phyloP scores from a whole-genome alignment of 2,888 invertebrate species.

The Lycocerus yunnanus region DNA sequence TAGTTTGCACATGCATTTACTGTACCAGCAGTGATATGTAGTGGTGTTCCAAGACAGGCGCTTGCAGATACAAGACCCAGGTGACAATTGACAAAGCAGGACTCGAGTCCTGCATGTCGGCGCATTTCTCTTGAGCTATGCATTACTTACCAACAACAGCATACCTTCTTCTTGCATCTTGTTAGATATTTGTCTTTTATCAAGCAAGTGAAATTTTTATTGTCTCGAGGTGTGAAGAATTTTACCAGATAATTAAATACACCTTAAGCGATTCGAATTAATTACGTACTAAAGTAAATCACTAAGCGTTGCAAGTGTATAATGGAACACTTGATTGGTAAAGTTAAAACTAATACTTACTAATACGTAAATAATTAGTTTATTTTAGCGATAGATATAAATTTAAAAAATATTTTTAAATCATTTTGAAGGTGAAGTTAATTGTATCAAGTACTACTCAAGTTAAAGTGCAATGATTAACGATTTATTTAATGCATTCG shows the following conservation, averaged over 20 bases:
- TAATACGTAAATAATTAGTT: neutral
- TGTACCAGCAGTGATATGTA: slow-evolving; percentile 48
- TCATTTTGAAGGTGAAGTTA: neutral
- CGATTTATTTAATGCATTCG: slow-evolving; percentile 55
- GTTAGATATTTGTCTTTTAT: slow-evolving; percentile 54
- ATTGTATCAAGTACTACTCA: slow-evolving; percentile 32
- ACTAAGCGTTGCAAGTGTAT: neutral
- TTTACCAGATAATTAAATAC: slow-evolving; percentile 52
- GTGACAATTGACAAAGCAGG: slow-evolving; percentile 57
- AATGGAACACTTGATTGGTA: neutral
- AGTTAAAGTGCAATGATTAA: slow-evolving; percentile 54
- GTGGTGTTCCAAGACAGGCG: slow-evolving; percentile 47
- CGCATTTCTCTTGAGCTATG: slow-evolving; percentile 54
- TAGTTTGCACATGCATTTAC: slow-evolving; percentile 33
- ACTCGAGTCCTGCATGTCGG: slow-evolving; percentile 51
- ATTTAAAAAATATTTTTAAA: neutral
- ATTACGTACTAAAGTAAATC: neutral
- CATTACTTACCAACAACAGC: slow-evolving; percentile 51
- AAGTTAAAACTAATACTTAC: too few relatives aligned
- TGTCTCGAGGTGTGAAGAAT: slow-evolving; percentile 45
- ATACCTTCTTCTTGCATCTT: slow-evolving; percentile 51
- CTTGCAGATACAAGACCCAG: slow-evolving; percentile 43
- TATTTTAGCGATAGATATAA: neutral
- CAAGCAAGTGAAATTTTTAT: slow-evolving; percentile 44
- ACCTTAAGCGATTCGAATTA: neutral